Conservation (phyloP, 2,113 vertebrate species). For the Eurypyga helias region DNA sequence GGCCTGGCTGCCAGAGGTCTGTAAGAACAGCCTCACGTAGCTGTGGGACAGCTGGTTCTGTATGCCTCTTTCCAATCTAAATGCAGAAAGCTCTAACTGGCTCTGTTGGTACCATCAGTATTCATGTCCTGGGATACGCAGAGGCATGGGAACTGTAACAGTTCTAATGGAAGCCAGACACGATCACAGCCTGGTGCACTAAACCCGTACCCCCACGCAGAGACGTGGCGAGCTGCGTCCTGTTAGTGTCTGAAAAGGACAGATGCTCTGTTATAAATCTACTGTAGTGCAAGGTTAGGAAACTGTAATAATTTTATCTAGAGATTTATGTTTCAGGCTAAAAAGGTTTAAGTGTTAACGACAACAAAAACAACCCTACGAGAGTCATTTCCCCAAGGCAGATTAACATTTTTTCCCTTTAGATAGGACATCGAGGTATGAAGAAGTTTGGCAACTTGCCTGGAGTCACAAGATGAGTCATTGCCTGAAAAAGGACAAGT, state of each 20-base stretch:
- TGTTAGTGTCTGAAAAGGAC: not conserved
- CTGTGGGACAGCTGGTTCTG: not conserved
- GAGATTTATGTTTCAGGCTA: not conserved
- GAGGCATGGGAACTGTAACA: not conserved
- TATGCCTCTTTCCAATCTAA: not conserved
- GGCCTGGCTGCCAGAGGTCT: not conserved
- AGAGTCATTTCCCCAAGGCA: not conserved
- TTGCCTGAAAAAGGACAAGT: not conserved
- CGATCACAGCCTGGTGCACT: fast-evolving
- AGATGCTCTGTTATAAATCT: not conserved
- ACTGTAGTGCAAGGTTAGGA: not conserved
- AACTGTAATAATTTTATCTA: not conserved
- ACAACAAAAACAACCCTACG: constrained; percentile 25
- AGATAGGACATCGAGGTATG: not conserved
- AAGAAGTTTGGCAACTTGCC: constrained; percentile 27
- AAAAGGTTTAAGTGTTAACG: constrained; percentile 9
- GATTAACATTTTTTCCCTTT: not conserved
- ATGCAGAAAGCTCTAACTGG: not conserved
- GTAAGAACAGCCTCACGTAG: not conserved
- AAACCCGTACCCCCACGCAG: not conserved
- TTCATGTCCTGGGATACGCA: not conserved
- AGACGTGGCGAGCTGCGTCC: not conserved
- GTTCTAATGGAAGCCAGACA: not conserved
- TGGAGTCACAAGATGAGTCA: constrained; percentile 9
- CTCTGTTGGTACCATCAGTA: not conserved